These are phyloP conservation scores for Patella depressa DNA, from an alignment of 2,888 invertebrate genomes.

Conservation along the genomic window DNA sequence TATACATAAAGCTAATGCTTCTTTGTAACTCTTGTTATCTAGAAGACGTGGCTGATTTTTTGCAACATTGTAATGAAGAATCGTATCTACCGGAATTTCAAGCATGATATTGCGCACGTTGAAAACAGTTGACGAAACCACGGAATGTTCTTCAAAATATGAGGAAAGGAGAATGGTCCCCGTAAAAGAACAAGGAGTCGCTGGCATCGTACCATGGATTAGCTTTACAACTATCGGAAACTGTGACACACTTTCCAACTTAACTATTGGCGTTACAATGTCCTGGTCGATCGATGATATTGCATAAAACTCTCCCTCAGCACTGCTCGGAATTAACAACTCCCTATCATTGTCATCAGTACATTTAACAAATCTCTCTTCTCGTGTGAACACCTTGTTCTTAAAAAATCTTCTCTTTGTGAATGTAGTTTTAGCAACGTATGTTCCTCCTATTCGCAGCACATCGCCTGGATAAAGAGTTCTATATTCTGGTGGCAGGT, in stretches of 20 bases:
- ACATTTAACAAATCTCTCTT: slow-evolving; percentile 52
- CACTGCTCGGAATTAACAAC: slow-evolving; percentile 50
- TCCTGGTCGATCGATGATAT: slow-evolving; percentile 36
- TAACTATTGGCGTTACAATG: slow-evolving; percentile 43
- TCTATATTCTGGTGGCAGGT: slow-evolving; percentile 29
- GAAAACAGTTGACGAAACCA: slow-evolving; percentile 56
- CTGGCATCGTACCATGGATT: slow-evolving; percentile 56
- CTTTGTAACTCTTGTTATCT: slow-evolving; percentile 42
- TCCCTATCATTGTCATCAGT: slow-evolving; percentile 55
- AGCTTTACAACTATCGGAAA: slow-evolving; percentile 57
- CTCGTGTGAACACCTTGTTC: slow-evolving; percentile 43
- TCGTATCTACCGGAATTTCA: slow-evolving; percentile 53
- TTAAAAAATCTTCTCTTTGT: slow-evolving; percentile 42
- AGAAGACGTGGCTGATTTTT: slow-evolving; percentile 41
- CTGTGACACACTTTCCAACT: slow-evolving; percentile 53
- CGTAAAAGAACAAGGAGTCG: slow-evolving; percentile 58
- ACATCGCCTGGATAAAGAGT: slow-evolving; percentile 53
- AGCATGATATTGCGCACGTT: slow-evolving; percentile 56
- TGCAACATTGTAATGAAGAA: slow-evolving; percentile 50
- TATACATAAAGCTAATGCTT: slow-evolving; percentile 49
- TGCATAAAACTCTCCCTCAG: slow-evolving; percentile 53
- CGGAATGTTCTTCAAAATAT: slow-evolving; percentile 49
- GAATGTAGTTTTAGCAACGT: slow-evolving; percentile 49
- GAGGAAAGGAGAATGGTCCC: slow-evolving; percentile 55
- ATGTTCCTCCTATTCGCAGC: slow-evolving; percentile 49